Evolutionary conservation across 23 tunicate species (phyloP), one percentile per base, ranked within the genome.

Genomic region (Diplosoma virens): DNA sequence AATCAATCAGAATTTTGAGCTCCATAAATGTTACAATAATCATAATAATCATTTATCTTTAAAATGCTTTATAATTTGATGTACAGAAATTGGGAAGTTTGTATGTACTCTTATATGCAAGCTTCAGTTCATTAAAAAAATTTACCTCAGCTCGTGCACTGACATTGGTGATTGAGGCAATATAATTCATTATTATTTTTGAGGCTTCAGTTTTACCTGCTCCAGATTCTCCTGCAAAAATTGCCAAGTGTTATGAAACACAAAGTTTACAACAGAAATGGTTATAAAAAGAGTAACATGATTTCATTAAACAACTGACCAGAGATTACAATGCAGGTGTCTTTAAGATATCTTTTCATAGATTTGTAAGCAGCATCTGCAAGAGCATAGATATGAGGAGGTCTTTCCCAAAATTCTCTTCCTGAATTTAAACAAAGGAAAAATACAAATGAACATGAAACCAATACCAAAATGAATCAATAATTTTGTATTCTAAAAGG

Each of bases 151-250:
- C 58, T 27, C 95, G 61, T 1, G 81, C 63, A 9, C 86, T 72
- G 47, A 79, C 77, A 47, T 84, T 89, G 0, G 99, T 89, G 61
- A 95, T 92, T 1, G 99, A 81, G 22, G 99, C 95, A 35, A 95
- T 77, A 59, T 95, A 95, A 45, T 95, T 89, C 99, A 95, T 95
- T 41, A 95, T 92, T 23, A 95, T 95, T 59, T 95, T 95, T 6
- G 99, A 95, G 1, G 99, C 99, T 71, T 95, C 99, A 18, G 99
- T 95, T 81, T 95, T 95, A 20, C 99, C 99, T 27, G 99, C 95
- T 1, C 99, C 99, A 54, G 99, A 95, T 77, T 95, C 99, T 37
- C 99, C 96, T 77, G 47, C 20, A 80, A 68, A 41, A 41, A 41
- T 14, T 41, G 50, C 11, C 50, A 41, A 41, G 50, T 41, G 9